These are phyloP conservation scores for Atethmia centrago DNA, from an alignment of 2,888 invertebrate species.

Conservation along the genomic window DNA sequence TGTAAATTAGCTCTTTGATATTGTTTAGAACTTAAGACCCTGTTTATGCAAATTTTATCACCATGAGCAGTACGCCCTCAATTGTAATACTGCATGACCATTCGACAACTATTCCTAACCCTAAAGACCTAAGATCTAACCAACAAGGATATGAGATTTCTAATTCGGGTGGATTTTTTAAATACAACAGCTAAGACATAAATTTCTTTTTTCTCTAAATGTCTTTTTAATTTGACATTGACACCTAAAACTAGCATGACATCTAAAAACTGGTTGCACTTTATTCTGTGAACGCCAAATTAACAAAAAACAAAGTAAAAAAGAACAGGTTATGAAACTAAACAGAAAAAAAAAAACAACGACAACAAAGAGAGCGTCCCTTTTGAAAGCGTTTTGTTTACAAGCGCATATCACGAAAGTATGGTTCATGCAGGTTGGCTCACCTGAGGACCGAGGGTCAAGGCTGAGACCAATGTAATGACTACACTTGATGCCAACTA, in stretches of 20 bases:
- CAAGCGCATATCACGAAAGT: constrained; percentile 71
- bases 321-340: constrained; percentile 35
- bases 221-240: constrained; percentile 11
- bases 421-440: constrained; percentile 73
- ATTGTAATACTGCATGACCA: neutral
- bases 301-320: constrained; percentile 1
- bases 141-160: no score
- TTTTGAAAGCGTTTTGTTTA: constrained; percentile 67
- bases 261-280: constrained; percentile 29
- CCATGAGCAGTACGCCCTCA: neutral
- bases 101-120: neutral
- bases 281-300: constrained; percentile 28
- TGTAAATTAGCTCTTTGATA: neutral
- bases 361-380: constrained; percentile 54
- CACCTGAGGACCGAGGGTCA: constrained; percentile 81
- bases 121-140: neutral
- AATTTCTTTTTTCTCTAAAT: neutral
- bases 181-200: neutral
- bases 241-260: constrained; percentile 11
- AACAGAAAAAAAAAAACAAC: constrained; percentile 37
- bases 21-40: neutral
- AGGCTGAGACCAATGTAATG: constrained; percentile 76
- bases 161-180: neutral
- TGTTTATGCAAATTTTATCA: constrained; percentile 6
- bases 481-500: constrained; percentile 71